A percentile compares a stretch with the other conserved stretches of the same genome.
Evolutionary conservation across 2,888 invertebrate genomes (phyloP).

Genomic region (Plebejus anna): DNA sequence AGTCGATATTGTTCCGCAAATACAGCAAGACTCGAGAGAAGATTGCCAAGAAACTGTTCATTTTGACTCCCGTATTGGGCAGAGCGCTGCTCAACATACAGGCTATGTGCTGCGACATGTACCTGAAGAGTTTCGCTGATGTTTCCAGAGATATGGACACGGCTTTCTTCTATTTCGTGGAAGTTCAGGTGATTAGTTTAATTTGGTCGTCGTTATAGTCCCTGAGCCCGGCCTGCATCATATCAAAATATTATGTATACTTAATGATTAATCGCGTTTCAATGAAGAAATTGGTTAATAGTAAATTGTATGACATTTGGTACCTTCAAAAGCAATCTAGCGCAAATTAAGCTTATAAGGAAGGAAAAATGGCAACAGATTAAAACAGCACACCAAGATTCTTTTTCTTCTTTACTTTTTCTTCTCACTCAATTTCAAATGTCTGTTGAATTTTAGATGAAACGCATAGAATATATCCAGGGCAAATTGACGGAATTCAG

Average conservation of each 20-base stretch:
- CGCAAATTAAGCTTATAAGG: too few relatives aligned
- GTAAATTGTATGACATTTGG: too few relatives aligned
- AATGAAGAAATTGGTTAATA: neutral
- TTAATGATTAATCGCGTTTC: neutral
- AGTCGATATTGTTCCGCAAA: conserved; percentile 85
- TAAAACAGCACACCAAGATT: neutral
- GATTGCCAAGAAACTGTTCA: conserved; percentile 85
- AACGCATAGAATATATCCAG: conserved; percentile 58
- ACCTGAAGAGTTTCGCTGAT: conserved; percentile 82
- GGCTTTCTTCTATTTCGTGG: conserved; percentile 84
- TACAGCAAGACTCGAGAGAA: conserved; percentile 78
- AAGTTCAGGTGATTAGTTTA: conserved; percentile 74
- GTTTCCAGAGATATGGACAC: conserved; percentile 68
- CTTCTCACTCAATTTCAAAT: neutral
- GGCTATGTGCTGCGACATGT: conserved; percentile 83
- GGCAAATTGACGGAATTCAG: conserved; percentile 60
- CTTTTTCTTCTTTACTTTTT: neutral
- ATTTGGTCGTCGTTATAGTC: neutral
- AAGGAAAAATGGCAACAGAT: too few relatives aligned
- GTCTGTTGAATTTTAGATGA: conserved; percentile 62
- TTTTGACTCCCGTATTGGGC: conserved; percentile 85
- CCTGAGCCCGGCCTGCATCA: too few relatives aligned
- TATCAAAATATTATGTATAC: neutral
- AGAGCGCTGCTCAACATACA: conserved; percentile 86
- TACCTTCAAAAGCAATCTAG: too few relatives aligned